phyloP scores from a whole-genome alignment of 2,888 invertebrate genomes.

The Ophraella communa region DNA sequence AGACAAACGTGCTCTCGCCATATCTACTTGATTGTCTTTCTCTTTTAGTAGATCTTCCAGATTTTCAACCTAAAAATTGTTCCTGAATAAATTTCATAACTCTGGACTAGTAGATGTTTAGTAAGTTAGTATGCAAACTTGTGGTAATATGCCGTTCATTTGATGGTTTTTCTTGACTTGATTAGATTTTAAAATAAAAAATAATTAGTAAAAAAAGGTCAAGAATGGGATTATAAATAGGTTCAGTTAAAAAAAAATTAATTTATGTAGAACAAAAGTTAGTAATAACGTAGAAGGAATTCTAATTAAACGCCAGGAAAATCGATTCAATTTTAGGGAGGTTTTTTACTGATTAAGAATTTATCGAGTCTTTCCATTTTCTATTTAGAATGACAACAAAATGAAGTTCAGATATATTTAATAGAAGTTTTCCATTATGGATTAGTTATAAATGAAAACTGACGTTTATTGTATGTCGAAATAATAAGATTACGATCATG shows the following conservation, averaged over 20 bases:
- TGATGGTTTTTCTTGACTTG: too few species aligned
- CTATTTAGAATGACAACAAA: background rate
- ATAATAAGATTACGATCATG: background rate
- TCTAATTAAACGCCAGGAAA: background rate
- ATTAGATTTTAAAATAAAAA: too few species aligned
- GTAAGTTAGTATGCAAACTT: background rate
- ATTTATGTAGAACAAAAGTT: too few species aligned
- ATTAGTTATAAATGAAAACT: background rate
- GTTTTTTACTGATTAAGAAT: background rate
- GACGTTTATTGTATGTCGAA: background rate
- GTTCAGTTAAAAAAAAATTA: too few species aligned
- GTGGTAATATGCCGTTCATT: too few species aligned
- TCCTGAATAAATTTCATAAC: background rate
- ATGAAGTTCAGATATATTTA: background rate
- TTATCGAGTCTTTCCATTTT: background rate
- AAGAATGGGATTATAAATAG: too few species aligned
- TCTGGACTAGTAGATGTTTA: background rate
- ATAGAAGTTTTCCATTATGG: background rate
- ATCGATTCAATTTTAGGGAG: background rate
- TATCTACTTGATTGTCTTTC: constrained; percentile 97
- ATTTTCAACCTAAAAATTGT: constrained; percentile 83
- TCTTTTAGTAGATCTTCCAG: constrained; percentile 96
- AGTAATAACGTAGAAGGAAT: background rate
- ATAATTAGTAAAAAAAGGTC: too few species aligned
- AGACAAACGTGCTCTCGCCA: constrained; percentile 87